Evolutionary conservation across 30 jellyfish, hydroid and myxozoan species (phyloP), one percentile per base, ranked within the genome.

Genomic region (Sanderia malayensis): DNA sequence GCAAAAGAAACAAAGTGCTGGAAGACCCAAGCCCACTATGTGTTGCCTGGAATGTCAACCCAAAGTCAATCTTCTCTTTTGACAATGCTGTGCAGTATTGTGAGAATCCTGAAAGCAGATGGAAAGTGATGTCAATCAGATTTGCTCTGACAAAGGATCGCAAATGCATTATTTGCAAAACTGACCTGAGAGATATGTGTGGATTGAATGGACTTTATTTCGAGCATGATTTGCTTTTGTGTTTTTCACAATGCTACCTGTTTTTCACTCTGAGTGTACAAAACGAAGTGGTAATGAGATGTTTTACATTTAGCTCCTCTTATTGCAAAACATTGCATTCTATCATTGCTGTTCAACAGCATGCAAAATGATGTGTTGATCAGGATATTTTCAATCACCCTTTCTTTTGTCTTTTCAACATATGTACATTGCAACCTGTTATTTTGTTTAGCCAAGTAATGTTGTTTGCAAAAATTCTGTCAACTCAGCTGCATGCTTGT

Each of bases 11-110:
- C 24, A 46, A 61, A 2, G 30, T 46, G n/a, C 20, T 24, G 22
- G 25, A 55, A 31, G 83, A 71, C 11, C 72, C 83, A 27, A 71
- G 72, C 0, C 72, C 70, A 26, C 34, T 71, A 13, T 71, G 83
- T 33, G 83, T 71, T 8, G 72, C 70, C 4, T 71, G 83, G 83
- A 32, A 71, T 2, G 83, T 71, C 18, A 71, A 71, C 22, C 72
- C 83, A 15, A 15, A 1, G 10, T 71, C 83, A 6, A 11, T 8
- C 0, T 71, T 8, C 31, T 71, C 83, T 15, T 71, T 8, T 49
- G 83, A 71, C 17, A 71, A 29, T 44, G 83, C 83, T 3, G 27
- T 58, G 26, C 34, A 53, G n/a, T 7, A 47, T 25, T 71, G 83
- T 34, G 52, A 27, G 1, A 61, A 71, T 71, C 61, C 71, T 24